These are phyloP conservation scores for Drosophila nannoptera DNA, from an alignment of 1,140 invertebrate species.

Conservation along the genomic window DNA sequence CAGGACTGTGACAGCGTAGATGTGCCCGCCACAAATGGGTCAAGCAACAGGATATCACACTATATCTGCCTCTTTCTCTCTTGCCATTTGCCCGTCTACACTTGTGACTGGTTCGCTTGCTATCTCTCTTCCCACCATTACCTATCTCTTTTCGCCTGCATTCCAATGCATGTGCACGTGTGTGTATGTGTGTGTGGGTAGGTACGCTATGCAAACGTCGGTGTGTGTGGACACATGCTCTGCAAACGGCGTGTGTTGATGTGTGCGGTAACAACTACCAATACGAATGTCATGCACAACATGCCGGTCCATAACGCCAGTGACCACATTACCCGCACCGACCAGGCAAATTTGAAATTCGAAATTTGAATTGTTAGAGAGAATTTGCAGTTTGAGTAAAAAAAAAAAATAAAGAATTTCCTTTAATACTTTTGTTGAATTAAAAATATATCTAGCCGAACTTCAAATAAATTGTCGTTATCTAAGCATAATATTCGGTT, in stretches of 20 bases:
- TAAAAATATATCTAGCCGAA: too few species aligned
- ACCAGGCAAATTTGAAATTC: neutral
- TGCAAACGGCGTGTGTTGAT: neutral
- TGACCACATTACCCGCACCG: neutral
- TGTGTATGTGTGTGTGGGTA: neutral
- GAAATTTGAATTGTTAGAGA: neutral
- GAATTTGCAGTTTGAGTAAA: too few species aligned
- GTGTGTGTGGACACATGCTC: neutral
- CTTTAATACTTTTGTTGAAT: too few species aligned
- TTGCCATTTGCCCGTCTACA: neutral
- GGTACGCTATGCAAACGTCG: neutral
- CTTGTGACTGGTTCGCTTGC: neutral
- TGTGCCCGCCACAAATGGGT: slow-evolving; percentile 31
- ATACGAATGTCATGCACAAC: slow-evolving; percentile 55
- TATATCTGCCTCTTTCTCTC: neutral
- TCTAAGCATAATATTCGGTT: neutral
- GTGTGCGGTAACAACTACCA: slow-evolving; percentile 19
- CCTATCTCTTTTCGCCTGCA: neutral
- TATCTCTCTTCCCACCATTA: neutral
- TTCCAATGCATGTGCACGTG: neutral
- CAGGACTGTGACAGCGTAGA: slow-evolving; percentile 18
- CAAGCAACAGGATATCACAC: slow-evolving; percentile 61
- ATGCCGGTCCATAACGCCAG: neutral
- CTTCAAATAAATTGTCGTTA: too few species aligned
- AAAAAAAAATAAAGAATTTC: too few species aligned